Percentiles rank a stretch among this genome's conserved stretches.
phyloP scores from a whole-genome alignment of 2,797 vertebrate genomes.

The Myotis pilosus region DNA sequence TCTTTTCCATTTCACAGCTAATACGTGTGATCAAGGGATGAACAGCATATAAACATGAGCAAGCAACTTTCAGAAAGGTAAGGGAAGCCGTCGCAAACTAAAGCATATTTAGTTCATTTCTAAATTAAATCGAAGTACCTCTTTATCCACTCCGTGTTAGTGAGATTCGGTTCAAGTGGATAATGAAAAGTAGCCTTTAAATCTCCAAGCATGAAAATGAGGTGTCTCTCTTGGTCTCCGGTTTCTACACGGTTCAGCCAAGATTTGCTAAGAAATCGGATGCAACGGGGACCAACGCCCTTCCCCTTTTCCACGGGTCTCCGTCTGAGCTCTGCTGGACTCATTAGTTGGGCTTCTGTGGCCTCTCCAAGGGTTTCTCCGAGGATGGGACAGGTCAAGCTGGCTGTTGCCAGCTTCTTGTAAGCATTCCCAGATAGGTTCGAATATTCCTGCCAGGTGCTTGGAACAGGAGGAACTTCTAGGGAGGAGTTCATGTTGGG shows the following conservation, averaged over 20 bases:
- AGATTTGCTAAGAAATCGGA: neutral
- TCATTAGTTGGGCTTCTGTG: neutral
- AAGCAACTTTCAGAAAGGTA: neutral
- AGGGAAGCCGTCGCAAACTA: neutral
- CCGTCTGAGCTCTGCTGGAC: neutral
- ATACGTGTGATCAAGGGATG: neutral
- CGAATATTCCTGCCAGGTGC: conserved; percentile 43
- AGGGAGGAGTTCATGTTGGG: conserved; percentile 53
- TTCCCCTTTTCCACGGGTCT: neutral
- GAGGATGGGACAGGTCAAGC: conserved; percentile 52
- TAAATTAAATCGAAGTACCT: neutral
- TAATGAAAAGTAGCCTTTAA: neutral
- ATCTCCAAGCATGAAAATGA: neutral
- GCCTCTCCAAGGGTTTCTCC: neutral
- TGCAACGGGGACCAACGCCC: neutral
- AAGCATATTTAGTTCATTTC: neutral
- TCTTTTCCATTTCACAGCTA: neutral
- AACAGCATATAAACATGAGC: neutral
- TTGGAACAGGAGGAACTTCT: conserved; percentile 63
- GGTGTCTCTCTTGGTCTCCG: neutral
- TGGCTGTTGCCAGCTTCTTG: conserved; percentile 54
- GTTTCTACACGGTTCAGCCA: neutral
- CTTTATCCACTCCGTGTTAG: neutral
- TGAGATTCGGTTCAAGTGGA: neutral
- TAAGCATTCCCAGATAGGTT: conserved; percentile 62